A percentile compares a stretch with the other conserved stretches of the same genome.
Conservation (phyloP, 2,888 invertebrate genomes). For the Stenodera caucasica region DNA sequence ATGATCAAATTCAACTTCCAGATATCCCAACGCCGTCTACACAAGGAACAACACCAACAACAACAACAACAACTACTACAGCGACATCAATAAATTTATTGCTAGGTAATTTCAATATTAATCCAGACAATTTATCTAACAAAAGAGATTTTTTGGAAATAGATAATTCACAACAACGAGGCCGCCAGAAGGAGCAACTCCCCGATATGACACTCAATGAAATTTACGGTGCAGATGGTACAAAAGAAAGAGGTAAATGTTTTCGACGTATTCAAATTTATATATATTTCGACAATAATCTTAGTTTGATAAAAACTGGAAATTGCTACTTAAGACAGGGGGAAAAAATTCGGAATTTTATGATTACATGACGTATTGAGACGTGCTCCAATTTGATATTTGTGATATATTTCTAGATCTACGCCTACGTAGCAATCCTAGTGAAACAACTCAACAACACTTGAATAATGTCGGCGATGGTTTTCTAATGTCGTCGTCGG, state of each 20-base stretch:
- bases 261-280: constrained; percentile 25
- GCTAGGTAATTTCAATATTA: constrained; percentile 33
- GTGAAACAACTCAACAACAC: constrained; percentile 43
- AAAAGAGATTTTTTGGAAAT: constrained; percentile 16
- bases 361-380: no score
- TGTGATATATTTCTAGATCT: constrained; percentile 39
- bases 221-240: constrained; percentile 46
- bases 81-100: constrained; percentile 35
- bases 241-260: constrained; percentile 48
- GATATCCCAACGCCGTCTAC: constrained; percentile 50
- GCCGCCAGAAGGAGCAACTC: constrained; percentile 42
- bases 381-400: no score
- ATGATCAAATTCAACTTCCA: constrained; percentile 30
- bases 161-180: constrained; percentile 43
- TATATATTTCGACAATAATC: constrained; percentile 8
- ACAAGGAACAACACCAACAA: constrained; percentile 39
- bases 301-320: not conserved
- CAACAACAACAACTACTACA: constrained; percentile 39
- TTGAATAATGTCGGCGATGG: constrained; percentile 35
- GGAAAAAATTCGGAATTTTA: no score
- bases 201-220: constrained; percentile 46
- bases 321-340: no score
- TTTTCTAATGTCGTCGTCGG: constrained; percentile 28
- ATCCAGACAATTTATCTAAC: not conserved
- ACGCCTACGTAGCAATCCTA: constrained; percentile 46